Evolutionary conservation across 2,888 invertebrate genomes (phyloP).

Genomic region (Drosophila formosana): DNA sequence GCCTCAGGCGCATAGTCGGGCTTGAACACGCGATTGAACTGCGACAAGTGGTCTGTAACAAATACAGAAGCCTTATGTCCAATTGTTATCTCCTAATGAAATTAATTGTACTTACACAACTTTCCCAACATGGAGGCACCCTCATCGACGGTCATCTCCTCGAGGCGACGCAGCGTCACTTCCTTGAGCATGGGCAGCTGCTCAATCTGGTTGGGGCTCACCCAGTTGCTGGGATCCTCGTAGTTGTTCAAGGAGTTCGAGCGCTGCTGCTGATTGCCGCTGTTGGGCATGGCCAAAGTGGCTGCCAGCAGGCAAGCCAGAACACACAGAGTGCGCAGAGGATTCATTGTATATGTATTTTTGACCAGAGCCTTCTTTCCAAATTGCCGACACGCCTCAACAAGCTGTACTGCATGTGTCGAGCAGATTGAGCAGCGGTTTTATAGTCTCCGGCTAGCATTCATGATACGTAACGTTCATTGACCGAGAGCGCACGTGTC

Average conservation of each 20-base stretch:
- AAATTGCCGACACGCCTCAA: conserved; percentile 46
- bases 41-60: conserved; percentile 74
- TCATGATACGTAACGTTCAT: conserved; percentile 9
- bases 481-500: conserved; percentile 42
- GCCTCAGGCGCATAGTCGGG: conserved; percentile 74
- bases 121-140: conserved; percentile 72
- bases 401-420: conserved; percentile 65
- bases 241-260: conserved; percentile 51
- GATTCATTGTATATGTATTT: conserved; percentile 62
- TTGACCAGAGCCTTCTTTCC: conserved; percentile 18
- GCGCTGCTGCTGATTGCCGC: conserved; percentile 12
- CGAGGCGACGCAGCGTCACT: conserved; percentile 70
- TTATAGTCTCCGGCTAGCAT: conserved; percentile 47
- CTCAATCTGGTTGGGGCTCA: conserved; percentile 69
- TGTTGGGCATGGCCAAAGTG: conserved; percentile 50
- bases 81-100: not conserved
- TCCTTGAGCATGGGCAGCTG: conserved; percentile 71
- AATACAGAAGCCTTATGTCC: not conserved
- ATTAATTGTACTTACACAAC: conserved; percentile 68
- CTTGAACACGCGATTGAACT: conserved; percentile 70
- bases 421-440: conserved; percentile 16
- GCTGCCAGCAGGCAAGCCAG: conserved; percentile 67
- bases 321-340: conserved; percentile 65
- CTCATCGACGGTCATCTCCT: conserved; percentile 74
- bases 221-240: conserved; percentile 77